Base-by-base conservation (phyloP, 2,888 invertebrate genomes). In the Auanema freiburgensis region DNA sequence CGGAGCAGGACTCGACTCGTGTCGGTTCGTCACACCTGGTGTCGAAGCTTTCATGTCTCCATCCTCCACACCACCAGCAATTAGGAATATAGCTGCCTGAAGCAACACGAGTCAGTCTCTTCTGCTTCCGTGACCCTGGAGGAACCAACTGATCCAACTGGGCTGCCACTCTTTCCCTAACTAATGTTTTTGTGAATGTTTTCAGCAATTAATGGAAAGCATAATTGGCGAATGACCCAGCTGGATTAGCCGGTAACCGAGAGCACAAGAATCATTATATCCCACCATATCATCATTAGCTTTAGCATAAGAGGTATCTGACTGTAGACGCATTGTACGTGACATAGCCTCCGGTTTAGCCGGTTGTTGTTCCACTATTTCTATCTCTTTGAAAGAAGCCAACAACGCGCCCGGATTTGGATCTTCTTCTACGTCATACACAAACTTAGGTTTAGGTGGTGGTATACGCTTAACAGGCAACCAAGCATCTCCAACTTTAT, bases 401-500 rank as follows among this genome's bases (percentile, higher is more conserved):
- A 69, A 52, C 25, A 70, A 63, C 1, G 56, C 65, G 42, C 54
- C 55, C 0, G 63, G 65, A 10, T 40, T 52, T 3, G 44, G 21
- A 1, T 59, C 59, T 6, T 57, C 41, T 11, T 68, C 54, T 41
- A 68, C 41, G 8, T 55, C 55, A 44, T 60, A 42, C 16, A 21
- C 23, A 16, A 23, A 16, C 43, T 21, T 41, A 18, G n/a, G 65
- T 25, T 62, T 59, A 21, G 68, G 59, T 10, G 16, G 14, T 16
- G 21, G 21, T 21, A 52, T 24, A 52, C n/a, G 21, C 33, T 44
- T 23, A 41, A 18, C 51, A 42, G 53, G 52, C 51, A 67, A 68
- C 68, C 70, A 72, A 44, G 63, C 66, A 46, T 58, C 53, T 23
- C 62, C 65, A 64, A 58, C 58, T 69, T 72, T 67, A 69, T 72